Evolutionary conservation across 2,113 vertebrate genomes (phyloP).

Genomic region (Prietella phreatophila): DNA sequence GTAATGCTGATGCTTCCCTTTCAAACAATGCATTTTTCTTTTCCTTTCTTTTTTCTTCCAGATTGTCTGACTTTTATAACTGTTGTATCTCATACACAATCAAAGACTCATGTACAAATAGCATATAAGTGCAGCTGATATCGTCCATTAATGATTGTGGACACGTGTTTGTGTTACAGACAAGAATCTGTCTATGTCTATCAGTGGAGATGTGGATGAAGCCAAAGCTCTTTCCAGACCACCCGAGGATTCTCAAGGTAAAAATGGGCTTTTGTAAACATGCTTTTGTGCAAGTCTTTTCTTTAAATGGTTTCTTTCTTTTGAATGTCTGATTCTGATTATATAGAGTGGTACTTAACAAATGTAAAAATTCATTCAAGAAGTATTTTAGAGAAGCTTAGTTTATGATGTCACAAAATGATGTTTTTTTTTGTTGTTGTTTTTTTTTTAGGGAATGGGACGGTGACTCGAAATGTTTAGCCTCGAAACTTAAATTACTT

Average conservation of each 20-base stretch:
- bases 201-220: slow-evolving; percentile 93
- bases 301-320: neutral
- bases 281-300: neutral
- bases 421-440: too few relatives aligned
- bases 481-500: neutral
- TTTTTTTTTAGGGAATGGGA: neutral
- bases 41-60: neutral
- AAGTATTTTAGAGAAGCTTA: neutral
- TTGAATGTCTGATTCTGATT: neutral
- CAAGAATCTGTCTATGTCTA: slow-evolving; percentile 84
- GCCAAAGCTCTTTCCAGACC: slow-evolving; percentile 95
- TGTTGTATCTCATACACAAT: neutral
- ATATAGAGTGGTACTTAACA: neutral
- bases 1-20: slow-evolving; percentile 67
- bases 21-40: neutral
- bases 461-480: neutral
- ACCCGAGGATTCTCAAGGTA: slow-evolving; percentile 94
- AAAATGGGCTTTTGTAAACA: neutral
- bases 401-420: neutral
- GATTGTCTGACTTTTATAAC: neutral
- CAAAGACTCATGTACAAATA: neutral
- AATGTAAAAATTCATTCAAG: neutral
- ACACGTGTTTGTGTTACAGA: slow-evolving; percentile 72
- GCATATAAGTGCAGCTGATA: neutral
- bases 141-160: too few relatives aligned